These are phyloP conservation scores for Emydoidea blandingii DNA, from an alignment of 2,797 vertebrate genomes.

Conservation along the genomic window DNA sequence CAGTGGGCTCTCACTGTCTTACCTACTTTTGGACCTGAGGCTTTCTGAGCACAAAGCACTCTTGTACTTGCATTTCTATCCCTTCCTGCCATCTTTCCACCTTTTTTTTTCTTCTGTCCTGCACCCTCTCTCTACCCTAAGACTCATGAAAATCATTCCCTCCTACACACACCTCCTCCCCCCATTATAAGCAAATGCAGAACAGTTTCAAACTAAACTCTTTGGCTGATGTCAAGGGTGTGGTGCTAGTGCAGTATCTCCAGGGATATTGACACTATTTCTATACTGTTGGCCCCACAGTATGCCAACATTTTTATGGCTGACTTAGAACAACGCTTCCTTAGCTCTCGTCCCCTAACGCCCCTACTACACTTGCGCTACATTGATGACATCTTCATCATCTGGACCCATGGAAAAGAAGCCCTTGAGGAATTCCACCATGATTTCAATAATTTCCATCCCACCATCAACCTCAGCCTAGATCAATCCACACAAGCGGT, in stretches of 20 bases:
- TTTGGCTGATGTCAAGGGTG: neutral
- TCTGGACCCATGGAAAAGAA: too few relatives aligned
- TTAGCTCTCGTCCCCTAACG: too few relatives aligned
- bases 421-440: too few relatives aligned
- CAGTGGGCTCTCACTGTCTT: neutral
- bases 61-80: neutral
- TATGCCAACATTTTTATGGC: too few relatives aligned
- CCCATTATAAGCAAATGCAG: neutral
- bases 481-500: too few relatives aligned
- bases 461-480: too few relatives aligned
- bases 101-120: neutral
- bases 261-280: rapidly evolving
- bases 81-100: neutral
- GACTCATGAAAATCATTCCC: neutral
- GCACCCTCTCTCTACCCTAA: rapidly evolving
- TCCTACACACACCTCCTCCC: neutral
- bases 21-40: neutral
- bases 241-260: neutral
- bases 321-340: too few relatives aligned
- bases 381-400: too few relatives aligned
- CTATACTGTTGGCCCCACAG: too few relatives aligned
- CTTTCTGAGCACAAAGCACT: neutral
- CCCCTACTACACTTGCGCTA: too few relatives aligned
- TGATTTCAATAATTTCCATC: too few relatives aligned
- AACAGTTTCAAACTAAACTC: neutral